Base-by-base conservation (phyloP, 2,113 vertebrate genomes). In the Tragelaphus imberbis region DNA sequence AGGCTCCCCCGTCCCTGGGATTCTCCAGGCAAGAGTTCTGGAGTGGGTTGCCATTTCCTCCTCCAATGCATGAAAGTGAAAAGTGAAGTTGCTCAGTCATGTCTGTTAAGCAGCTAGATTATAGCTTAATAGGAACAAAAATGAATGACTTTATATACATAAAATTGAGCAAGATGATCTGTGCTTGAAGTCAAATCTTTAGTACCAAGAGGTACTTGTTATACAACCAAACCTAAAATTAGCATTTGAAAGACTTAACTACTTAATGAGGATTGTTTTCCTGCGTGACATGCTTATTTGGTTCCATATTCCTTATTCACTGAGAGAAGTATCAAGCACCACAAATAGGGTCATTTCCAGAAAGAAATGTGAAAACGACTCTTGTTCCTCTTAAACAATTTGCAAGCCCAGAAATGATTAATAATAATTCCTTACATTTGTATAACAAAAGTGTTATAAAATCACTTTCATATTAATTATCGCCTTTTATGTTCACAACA, bases 381-480 rank as follows among this genome's bases (percentile, higher is more conserved):
- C 7, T 77, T 65, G 27, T 80, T 92, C 30, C 13, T 91, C 47
- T 33, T 51, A 47, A 92, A 86, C 30, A 93, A 93, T 91, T 87
- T 84, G 0, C 15, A 79, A 80, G 47, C 14, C 40, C 19, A 15
- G 81, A 92, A 97, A 87, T 82, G 36, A 87, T 95, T 96, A 84
- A 68, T 81, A 81, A 84, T 27, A 75, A 90, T 86, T 91, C 3
- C 63, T 77, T 97, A 85, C 51, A 91, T 88, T 96, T 93, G 56
- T 96, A 84, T 92, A 91, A 82, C n/a, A 92, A 96, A 95, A 82
- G 13, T 84, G 27, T 94, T 88, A 15, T 36, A 90, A 90, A 79
- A 63, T 88, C 65, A 68, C 23, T 88, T 97, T 61, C 15, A 61
- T 90, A 92, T 96, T 96, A 96, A 96, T 95, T 85, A 85, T 88